These are phyloP conservation scores for Platanista minor DNA, from an alignment of 2,113 vertebrate species.

Conservation along the genomic window DNA sequence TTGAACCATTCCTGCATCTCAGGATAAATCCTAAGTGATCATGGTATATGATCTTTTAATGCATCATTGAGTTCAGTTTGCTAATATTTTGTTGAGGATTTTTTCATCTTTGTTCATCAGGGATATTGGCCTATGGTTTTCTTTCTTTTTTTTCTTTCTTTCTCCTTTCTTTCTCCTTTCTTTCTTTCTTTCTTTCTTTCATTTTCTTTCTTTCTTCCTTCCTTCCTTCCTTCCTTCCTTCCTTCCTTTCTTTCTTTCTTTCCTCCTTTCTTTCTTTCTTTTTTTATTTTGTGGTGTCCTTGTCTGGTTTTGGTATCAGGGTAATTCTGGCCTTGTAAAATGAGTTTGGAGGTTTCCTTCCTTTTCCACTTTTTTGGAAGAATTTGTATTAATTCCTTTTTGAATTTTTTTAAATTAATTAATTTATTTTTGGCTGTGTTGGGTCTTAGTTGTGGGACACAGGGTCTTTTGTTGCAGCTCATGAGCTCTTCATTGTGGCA, in stretches of 20 bases:
- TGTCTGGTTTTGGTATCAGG: neutral
- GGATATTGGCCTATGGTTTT: neutral
- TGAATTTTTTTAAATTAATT: too few relatives aligned
- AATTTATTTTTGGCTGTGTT: too few relatives aligned
- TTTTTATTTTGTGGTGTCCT: neutral
- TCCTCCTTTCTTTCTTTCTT: too few relatives aligned
- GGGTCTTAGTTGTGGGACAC: too few relatives aligned
- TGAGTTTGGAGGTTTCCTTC: neutral
- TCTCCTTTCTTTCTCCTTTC: too few relatives aligned
- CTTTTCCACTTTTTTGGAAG: neutral
- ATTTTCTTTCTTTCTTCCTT: fast-evolving
- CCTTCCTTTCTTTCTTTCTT: too few relatives aligned
- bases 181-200: fast-evolving
- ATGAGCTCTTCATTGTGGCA: too few relatives aligned
- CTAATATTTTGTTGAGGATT: neutral
- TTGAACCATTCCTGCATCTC: neutral
- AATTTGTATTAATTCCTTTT: neutral
- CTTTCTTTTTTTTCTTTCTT: neutral
- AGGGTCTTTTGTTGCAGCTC: too few relatives aligned
- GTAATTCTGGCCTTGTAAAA: neutral
- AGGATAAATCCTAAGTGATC: neutral
- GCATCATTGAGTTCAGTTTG: neutral
- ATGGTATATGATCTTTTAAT: neutral
- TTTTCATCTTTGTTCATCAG: neutral
- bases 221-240: too few relatives aligned